A percentile compares a stretch with the other conserved stretches of the same genome.
phyloP scores from a whole-genome alignment of 2,113 vertebrate species.

The Epinephelus lanceolatus region DNA sequence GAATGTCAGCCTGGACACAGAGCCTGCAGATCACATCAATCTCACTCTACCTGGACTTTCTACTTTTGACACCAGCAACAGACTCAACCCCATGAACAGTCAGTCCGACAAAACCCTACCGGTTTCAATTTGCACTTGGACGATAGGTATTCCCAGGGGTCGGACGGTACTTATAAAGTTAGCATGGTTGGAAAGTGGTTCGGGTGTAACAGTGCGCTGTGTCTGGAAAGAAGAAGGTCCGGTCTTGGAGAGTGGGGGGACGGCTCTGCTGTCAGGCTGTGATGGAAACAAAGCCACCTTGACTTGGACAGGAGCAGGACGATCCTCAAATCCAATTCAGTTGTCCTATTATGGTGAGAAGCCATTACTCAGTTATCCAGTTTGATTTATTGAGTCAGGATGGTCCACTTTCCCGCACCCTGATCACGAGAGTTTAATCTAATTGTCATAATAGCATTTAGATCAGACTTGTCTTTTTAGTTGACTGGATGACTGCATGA shows the following conservation, averaged over 20 bases:
- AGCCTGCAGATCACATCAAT: constrained; percentile 47
- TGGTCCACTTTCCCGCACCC: not conserved
- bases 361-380: constrained; percentile 17
- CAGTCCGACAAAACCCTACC: not conserved
- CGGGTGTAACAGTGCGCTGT: constrained; percentile 52
- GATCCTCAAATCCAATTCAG: constrained; percentile 30
- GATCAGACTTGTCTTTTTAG: not conserved
- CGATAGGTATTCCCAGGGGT: constrained; percentile 47
- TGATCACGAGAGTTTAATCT: constrained; percentile 43
- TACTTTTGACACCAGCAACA: constrained; percentile 2
- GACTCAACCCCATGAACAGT: not conserved
- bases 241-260: constrained; percentile 20
- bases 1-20: constrained; percentile 58
- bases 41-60: constrained; percentile 48
- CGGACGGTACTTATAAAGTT: constrained; percentile 53
- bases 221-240: not conserved
- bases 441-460: constrained; percentile 40
- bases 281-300: constrained; percentile 59
- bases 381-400: constrained; percentile 15
- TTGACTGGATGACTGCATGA: not conserved
- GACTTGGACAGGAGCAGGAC: constrained; percentile 53
- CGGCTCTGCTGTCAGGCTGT: constrained; percentile 52
- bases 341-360: constrained; percentile 68
- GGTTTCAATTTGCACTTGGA: constrained; percentile 67
- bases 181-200: constrained; percentile 35